These are phyloP conservation scores for Melanotaenia maccullochi DNA, from an alignment of 2,797 vertebrate genomes.

Conservation along the genomic window DNA sequence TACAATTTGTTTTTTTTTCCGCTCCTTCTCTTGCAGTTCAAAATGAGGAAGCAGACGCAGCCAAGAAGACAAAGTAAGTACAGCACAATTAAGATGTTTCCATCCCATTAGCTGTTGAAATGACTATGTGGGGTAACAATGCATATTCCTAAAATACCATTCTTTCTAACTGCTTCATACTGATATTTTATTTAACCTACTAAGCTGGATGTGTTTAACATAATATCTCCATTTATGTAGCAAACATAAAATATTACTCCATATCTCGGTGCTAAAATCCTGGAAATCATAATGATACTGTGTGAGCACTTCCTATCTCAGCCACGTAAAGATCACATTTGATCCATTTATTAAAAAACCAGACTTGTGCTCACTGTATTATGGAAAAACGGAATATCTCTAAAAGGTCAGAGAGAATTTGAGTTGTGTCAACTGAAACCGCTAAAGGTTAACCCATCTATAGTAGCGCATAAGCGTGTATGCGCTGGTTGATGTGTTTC, in stretches of 20 bases:
- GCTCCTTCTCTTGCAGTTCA: conserved; percentile 41
- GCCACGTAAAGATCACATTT: conserved; percentile 27
- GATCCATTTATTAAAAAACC: conserved; percentile 40
- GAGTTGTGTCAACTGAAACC: conserved; percentile 5
- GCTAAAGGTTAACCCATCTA: not conserved
- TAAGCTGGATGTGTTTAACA: conserved; percentile 5
- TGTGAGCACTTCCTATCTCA: conserved; percentile 43
- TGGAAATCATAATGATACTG: conserved; percentile 16
- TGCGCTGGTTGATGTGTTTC: conserved; percentile 18
- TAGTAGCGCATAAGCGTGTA: not conserved
- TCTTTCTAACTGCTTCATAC: not conserved
- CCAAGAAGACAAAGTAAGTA: conserved; percentile 77
- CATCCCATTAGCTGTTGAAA: not conserved
- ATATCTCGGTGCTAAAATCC: conserved; percentile 22
- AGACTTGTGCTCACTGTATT: conserved; percentile 29
- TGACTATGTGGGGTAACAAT: conserved; percentile 4
- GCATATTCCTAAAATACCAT: not conserved
- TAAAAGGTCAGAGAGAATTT: conserved; percentile 26
- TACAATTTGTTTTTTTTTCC: not conserved
- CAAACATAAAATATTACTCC: conserved; percentile 13
- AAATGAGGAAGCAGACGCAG: conserved; percentile 57
- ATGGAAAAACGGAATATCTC: conserved; percentile 3
- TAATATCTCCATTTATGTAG: conserved; percentile 19
- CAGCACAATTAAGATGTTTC: conserved; percentile 12
- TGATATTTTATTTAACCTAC: not conserved